A percentile compares a stretch with the other conserved stretches of the same genome.
These are phyloP conservation scores for Siniperca obscura DNA, from an alignment of 2,797 vertebrate genomes.

Conservation along the genomic window DNA sequence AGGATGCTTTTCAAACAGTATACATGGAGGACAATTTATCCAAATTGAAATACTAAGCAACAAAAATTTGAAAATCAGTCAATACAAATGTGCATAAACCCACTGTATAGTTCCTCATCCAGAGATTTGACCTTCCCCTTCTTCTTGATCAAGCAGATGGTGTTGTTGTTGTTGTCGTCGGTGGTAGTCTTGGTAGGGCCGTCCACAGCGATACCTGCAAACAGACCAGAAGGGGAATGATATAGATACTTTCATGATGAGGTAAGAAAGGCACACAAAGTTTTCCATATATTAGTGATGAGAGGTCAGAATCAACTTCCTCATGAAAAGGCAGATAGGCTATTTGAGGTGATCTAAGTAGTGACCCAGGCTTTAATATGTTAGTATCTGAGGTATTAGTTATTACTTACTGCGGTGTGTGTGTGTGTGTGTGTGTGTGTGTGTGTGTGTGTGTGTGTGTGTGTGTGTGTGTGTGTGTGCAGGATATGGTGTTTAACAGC, in stretches of 20 bases:
- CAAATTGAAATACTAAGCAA: neutral
- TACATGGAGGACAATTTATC: no score
- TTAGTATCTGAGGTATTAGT: neutral
- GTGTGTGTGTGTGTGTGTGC: neutral
- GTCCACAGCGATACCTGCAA: conserved; percentile 92
- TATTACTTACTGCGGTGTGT: neutral
- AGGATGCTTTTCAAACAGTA: neutral
- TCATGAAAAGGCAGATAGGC: neutral
- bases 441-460: neutral
- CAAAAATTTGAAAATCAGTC: neutral
- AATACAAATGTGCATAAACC: conserved; percentile 64
- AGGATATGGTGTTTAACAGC: neutral
- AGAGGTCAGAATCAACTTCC: neutral
- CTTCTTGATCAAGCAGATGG: conserved; percentile 92
- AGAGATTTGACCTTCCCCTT: conserved; percentile 95
- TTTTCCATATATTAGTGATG: no score
- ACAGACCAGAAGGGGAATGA: neutral
- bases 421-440: neutral
- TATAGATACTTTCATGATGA: neutral
- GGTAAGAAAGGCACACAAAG: neutral
- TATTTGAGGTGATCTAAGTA: neutral
- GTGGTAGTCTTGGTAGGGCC: conserved; percentile 85
- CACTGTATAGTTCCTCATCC: conserved; percentile 94
- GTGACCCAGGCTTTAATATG: neutral
- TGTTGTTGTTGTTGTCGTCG: conserved; percentile 81